Conservation (phyloP, 2,888 invertebrate species). For the Ochlodes sylvanus region DNA sequence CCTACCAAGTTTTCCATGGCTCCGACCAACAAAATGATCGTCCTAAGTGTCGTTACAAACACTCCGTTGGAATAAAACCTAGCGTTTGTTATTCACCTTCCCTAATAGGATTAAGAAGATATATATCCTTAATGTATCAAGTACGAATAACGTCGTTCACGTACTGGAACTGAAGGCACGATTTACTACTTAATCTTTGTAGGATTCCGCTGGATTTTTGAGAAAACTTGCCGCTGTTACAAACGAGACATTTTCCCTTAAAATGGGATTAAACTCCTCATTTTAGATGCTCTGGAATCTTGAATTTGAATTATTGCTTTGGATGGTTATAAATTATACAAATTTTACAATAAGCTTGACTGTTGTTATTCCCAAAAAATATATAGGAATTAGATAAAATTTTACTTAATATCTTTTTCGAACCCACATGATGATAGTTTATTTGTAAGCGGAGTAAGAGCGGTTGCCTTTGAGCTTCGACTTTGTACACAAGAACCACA, state of each 20-base stretch:
- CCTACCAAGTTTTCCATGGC: too few relatives aligned
- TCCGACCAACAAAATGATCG: too few relatives aligned
- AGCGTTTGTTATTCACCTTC: neutral
- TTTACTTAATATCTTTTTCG: too few relatives aligned
- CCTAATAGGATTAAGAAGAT: neutral
- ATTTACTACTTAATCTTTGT: constrained; percentile 17
- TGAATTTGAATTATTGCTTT: too few relatives aligned
- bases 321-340: too few relatives aligned
- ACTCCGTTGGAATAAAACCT: neutral
- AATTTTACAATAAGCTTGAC: too few relatives aligned
- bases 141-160: constrained; percentile 4
- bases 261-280: neutral
- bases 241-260: neutral
- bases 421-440: too few relatives aligned
- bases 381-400: too few relatives aligned
- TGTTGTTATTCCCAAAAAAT: too few relatives aligned
- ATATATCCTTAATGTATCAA: constrained; percentile 8
- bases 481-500: neutral
- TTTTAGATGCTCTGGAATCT: too few relatives aligned
- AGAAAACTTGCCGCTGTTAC: neutral
- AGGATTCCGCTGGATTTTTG: constrained; percentile 12
- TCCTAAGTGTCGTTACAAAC: neutral
- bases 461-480: neutral
- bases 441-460: too few relatives aligned
- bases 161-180: constrained; percentile 6